Evolutionary conservation across 2,888 invertebrate genomes (phyloP).

Genomic region (Hirtodrosophila cameraria): DNA sequence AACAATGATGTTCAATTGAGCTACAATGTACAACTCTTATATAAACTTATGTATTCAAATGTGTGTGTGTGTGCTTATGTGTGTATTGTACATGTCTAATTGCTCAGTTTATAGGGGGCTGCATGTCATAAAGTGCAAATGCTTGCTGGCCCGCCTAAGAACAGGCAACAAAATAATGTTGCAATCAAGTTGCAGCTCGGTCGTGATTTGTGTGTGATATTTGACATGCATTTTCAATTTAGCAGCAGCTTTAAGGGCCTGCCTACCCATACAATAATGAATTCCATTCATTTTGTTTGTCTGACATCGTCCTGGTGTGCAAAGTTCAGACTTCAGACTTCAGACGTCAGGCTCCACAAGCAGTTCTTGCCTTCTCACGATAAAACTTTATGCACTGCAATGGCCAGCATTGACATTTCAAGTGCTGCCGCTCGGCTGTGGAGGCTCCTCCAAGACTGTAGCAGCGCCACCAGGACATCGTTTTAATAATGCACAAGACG

Average conservation of each 20-base stretch:
- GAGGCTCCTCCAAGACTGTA: conserved; percentile 33
- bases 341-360: conserved; percentile 18
- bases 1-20: too few relatives aligned
- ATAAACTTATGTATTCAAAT: neutral
- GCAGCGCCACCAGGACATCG: conserved; percentile 71
- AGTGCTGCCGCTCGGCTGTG: conserved; percentile 49
- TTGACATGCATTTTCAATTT: conserved; percentile 83
- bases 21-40: too few relatives aligned
- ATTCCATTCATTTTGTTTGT: conserved; percentile 77
- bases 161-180: conserved; percentile 55
- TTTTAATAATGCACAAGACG: conserved; percentile 81
- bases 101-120: conserved; percentile 65
- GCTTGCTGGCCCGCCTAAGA: conserved; percentile 34
- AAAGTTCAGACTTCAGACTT: conserved; percentile 40
- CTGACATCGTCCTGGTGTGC: conserved; percentile 46
- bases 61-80: conserved; percentile 3
- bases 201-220: conserved; percentile 71
- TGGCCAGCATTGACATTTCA: conserved; percentile 80
- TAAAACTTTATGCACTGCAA: conserved; percentile 78
- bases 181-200: conserved; percentile 25
- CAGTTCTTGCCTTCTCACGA: conserved; percentile 40
- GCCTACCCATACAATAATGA: conserved; percentile 72
- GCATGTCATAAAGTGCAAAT: conserved; percentile 72
- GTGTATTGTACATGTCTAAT: conserved; percentile 67
- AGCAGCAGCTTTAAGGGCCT: conserved; percentile 57